Evolutionary conservation across 2,797 vertebrate genomes (phyloP), one percentile per base, ranked within the genome.

Genomic region (Argentina silus): DNA sequence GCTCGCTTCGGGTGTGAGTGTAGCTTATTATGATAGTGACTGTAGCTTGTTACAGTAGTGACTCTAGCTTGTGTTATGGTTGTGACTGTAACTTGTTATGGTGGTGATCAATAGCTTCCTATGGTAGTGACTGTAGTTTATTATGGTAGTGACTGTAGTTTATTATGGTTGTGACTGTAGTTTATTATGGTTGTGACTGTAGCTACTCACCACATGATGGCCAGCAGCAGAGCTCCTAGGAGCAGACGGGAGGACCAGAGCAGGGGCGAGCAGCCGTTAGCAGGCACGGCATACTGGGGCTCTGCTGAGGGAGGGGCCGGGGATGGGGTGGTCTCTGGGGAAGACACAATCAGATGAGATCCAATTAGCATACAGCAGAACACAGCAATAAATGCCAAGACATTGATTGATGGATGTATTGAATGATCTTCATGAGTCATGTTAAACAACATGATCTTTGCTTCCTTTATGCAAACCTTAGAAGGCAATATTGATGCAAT

Each of bases 301-400:
- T 91, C 91, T 47, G 93, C 91, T 86, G 93, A 95, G 11, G 93
- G 93, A 0, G 93, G 93, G 6, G 93, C 92, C 57, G 93, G 87
- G 56, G 93, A 83, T 14, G 93, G 93, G 78, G 91, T 94, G 15
- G 91, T 93, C 81, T 94, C 93, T 93, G 77, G 63, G 27, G 72
- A 53, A 15, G 51, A 47, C 27, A 55, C 14, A 63, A 50, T 21
- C 64, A 42, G 6, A 21, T 12, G 44, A 27, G 9, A 50, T 10
- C 11, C 19, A 50, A 21, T 50, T 7, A 65, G 17, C 6, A 65
- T n/a, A 47, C 23, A 14, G 11, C 11, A n/a, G 17, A n/a, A 65
- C 43, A 65, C 23, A 14, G 11, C 11, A n/a, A 48, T 50, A 15
- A 8, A 50, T n/a, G 15, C 8, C 55, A 2, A 3, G 8, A 23